These are phyloP conservation scores for Cephus rjabovi DNA, from an alignment of 2,888 invertebrate genomes.

Conservation along the genomic window DNA sequence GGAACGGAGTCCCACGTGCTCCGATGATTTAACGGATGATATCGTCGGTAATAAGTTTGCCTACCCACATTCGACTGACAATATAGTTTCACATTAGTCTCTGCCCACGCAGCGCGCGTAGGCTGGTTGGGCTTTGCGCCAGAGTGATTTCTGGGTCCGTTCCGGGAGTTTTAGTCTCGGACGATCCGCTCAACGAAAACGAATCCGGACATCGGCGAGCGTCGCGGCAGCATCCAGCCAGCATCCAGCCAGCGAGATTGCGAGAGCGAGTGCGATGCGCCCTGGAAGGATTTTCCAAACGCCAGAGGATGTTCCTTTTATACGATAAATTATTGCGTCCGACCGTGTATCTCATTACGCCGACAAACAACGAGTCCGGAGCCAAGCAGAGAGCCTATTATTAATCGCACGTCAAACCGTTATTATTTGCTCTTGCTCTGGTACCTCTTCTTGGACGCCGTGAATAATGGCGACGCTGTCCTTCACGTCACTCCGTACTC, in stretches of 20 bases:
- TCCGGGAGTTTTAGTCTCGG: background rate
- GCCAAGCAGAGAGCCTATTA: constrained; percentile 28
- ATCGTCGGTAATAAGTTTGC: background rate
- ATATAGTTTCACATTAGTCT: constrained; percentile 51
- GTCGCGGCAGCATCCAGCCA: too few species aligned
- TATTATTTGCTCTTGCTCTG: constrained; percentile 30
- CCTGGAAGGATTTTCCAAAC: constrained; percentile 28
- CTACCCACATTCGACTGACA: constrained; percentile 1
- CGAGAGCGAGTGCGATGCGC: too few species aligned
- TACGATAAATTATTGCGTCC: constrained; percentile 44
- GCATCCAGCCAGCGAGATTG: too few species aligned
- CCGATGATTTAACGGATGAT: too few species aligned
- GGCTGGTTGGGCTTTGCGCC: background rate
- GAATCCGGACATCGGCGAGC: too few species aligned
- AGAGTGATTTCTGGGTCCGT: background rate
- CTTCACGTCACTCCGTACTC: background rate
- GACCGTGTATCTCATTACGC: constrained; percentile 39
- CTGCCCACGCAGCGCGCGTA: constrained; percentile 38
- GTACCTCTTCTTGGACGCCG: background rate
- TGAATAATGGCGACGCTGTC: constrained; percentile 22
- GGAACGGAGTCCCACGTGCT: too few species aligned
- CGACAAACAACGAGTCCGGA: constrained; percentile 18
- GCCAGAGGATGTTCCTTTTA: constrained; percentile 47
- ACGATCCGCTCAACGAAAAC: too few species aligned
- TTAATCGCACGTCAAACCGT: constrained; percentile 42